Base-by-base conservation (phyloP, 2,888 invertebrate species). In the Pegoplata infirma region DNA sequence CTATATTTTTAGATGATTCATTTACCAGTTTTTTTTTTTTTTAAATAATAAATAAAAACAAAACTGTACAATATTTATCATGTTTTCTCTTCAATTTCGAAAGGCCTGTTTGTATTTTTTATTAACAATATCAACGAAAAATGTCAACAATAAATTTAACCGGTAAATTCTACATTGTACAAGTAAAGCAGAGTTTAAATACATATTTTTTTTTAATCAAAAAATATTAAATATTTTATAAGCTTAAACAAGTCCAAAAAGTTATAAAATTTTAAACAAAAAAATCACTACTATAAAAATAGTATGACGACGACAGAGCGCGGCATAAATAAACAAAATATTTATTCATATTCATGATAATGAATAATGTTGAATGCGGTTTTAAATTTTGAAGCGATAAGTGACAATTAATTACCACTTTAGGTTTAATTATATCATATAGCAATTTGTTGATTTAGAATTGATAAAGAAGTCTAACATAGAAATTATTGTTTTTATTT, bases 371-470 rank as follows among this genome's bases (percentile, higher is more conserved):
- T 40, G n/a, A n/a, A 40, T 40, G 36, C 36, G 36, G n/a, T n/a
- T 40, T 40, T 40, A 40, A 40, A 40, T 4, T n/a, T 40, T n/a
- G n/a, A 40, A 17, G 49, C 32, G 49, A 49, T 68, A 68, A 68
- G 36, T 47, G 32, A 14, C 68, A 68, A 58, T 68, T 49, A 68
- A 49, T 68, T 68, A 58, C 36, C 58, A 56, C 59, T 61, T 46
- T 6, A 12, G 14, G 5, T 40, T n/a, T n/a, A n/a, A 40, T 40
- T 40, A n/a, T 40, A 40, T 40, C n/a, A 32, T 32, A n/a, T 40
- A n/a, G 36, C 3, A 1, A n/a, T 4, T 40, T 40, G 36, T 40
- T 40, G 36, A 40, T 12, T 19, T n/a, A n/a, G n/a, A 4, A 19
- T 23, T 23, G 46, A 14, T 59, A 46, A 40, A 23, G 46, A 23